Base-by-base conservation (phyloP, 2,888 invertebrate genomes). In the Oscheius sp. region DNA sequence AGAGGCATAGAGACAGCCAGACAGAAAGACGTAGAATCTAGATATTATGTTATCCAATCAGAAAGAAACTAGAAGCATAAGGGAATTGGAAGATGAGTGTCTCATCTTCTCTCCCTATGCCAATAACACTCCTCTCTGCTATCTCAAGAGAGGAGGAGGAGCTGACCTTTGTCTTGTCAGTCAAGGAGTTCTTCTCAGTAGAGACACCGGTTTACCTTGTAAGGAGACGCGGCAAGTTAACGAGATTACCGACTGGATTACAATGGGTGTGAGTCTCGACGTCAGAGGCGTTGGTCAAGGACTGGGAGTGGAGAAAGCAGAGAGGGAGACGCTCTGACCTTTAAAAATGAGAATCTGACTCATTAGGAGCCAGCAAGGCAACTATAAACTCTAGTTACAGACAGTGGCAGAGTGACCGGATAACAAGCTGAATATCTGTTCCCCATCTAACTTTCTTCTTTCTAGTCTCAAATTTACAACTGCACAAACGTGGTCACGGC, bases 1-100 rank as follows among this genome's bases (percentile, higher is more conserved):
- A 51, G 60, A 35, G 35, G 35, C 37, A 32, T 7, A 32, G 60
- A 60, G 1, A 60, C 35, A 60, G 35, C n/a, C 35, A 47, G 59
- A 60, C 55, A 75, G 62, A 29, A 53, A n/a, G 42, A 47, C 11
- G 35, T 53, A 47, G 63, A 70, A 47, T 50, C 50, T 9, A 50
- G 13, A 50, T 9, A 11, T 50, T 13, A 50, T 11, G 13, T 11
- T 29, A 13, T 53, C 53, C 29, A 57, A 57, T 57, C 33, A 33
- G 21, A 13, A 57, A 29, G 9, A 13, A 57, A 21, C 21, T 29
- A 57, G 57, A 33, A 57, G 57, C 9, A 21, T 10, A 57, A 53
- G 33, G 33, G 29, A 57, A 57, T 1, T 57, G 57, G 32, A 29
- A 57, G 21, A 57, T 32, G 33, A 57, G 29, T 1, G 57, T 9